Conservation (phyloP, 1,140 invertebrate genomes). For the Proctacanthus coquilletti region DNA sequence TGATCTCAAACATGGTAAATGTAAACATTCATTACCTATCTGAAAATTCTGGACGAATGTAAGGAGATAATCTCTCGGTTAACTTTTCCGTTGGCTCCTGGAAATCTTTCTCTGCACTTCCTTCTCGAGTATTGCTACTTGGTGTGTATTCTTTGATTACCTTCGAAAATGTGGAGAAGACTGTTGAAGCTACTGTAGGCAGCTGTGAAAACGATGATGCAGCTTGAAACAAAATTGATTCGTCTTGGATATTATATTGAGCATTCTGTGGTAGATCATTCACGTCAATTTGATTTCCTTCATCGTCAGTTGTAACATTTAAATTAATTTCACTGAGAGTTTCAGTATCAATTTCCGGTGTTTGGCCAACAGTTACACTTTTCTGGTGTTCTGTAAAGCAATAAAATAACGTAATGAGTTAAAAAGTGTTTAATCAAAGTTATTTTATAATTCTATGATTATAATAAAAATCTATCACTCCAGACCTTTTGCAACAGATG, state of each 20-base stretch:
- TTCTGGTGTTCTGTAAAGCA: constrained; percentile 22
- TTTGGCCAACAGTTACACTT: constrained; percentile 23
- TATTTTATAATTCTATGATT: too few relatives aligned
- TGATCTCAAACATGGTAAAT: too few relatives aligned
- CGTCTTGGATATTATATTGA: constrained; percentile 13
- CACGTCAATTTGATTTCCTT: constrained; percentile 9
- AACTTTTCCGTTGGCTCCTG: too few relatives aligned
- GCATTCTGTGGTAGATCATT: constrained; percentile 22
- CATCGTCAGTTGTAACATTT: constrained; percentile 11
- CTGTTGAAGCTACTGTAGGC: constrained; percentile 39
- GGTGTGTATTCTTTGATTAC: constrained; percentile 21
- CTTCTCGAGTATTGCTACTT: constrained; percentile 9
- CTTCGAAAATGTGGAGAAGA: constrained; percentile 40
- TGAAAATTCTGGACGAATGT: too few relatives aligned
- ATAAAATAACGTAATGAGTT: too few relatives aligned
- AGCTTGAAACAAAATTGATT: constrained; percentile 32
- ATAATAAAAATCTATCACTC: too few relatives aligned
- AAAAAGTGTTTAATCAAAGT: too few relatives aligned
- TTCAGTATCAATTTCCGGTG: constrained; percentile 21
- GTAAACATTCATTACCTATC: too few relatives aligned
- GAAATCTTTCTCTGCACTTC: constrained; percentile 10
- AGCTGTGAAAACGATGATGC: constrained; percentile 40
- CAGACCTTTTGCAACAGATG: too few relatives aligned
- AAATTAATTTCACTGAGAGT: constrained; percentile 28
- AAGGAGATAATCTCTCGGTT: too few relatives aligned